These are phyloP conservation scores for Saccostrea glomerata DNA, from an alignment of 1,140 invertebrate species.

Conservation along the genomic window DNA sequence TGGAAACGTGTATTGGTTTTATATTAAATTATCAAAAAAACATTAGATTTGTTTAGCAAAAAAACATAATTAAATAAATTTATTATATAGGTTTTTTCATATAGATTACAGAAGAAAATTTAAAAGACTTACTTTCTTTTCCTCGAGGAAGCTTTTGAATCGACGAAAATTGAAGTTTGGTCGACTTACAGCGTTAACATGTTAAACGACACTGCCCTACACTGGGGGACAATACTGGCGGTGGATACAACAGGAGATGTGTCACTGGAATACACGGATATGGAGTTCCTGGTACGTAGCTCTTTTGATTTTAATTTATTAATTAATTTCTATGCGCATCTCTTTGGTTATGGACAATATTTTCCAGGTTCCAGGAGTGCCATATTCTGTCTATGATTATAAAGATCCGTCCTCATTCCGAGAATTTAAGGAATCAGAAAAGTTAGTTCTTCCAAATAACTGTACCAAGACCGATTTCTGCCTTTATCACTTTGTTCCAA, in stretches of 20 bases:
- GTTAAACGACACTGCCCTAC: not conserved
- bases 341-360: not conserved
- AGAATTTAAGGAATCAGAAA: constrained; percentile 1
- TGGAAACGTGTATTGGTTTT: too few species aligned
- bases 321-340: not conserved
- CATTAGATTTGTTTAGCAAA: too few species aligned
- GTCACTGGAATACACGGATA: not conserved
- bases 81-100: too few species aligned
- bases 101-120: not conserved
- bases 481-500: constrained; percentile 40
- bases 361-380: not conserved
- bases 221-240: constrained; percentile 18
- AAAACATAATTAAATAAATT: too few species aligned
- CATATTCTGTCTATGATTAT: not conserved
- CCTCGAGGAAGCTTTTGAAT: constrained; percentile 10
- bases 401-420: not conserved
- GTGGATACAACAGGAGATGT: not conserved
- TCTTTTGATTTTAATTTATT: not conserved
- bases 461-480: constrained; percentile 44
- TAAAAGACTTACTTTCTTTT: not conserved
- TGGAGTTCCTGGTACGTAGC: constrained; percentile 1
- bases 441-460: constrained; percentile 1
- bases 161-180: constrained; percentile 2
- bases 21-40: too few species aligned
- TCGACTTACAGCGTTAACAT: not conserved